Conservation (phyloP, 2,113 vertebrate species). For the Quiscalus mexicanus region DNA sequence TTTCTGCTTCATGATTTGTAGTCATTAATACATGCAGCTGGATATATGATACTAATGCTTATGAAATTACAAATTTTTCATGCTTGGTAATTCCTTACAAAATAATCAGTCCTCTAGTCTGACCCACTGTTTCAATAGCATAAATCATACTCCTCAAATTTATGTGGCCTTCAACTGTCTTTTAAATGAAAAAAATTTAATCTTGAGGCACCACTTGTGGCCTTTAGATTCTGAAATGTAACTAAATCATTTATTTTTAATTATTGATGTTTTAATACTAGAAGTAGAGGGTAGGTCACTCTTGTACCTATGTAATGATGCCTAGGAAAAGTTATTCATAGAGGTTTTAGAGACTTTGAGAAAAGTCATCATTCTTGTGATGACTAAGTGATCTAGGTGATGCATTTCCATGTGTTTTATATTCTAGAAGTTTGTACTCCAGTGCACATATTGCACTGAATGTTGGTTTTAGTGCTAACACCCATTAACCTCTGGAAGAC, state of each 20-base stretch:
- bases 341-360: neutral
- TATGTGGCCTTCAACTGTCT: neutral
- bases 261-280: neutral
- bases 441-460: neutral
- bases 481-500: neutral
- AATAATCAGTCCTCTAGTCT: neutral
- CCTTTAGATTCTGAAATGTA: neutral
- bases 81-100: neutral
- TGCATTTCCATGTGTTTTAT: neutral
- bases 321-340: neutral
- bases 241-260: neutral
- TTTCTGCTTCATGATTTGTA: neutral
- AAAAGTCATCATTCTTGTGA: neutral
- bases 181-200: neutral
- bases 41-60: neutral
- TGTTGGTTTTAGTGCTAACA: neutral
- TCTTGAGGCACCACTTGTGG: neutral
- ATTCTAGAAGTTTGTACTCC: neutral
- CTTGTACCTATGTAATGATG: neutral
- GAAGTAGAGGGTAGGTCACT: neutral
- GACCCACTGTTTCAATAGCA: neutral
- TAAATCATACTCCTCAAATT: neutral
- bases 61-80: neutral
- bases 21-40: neutral
- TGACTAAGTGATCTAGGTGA: neutral